Percentiles rank a stretch among this genome's conserved stretches.
Evolutionary conservation across 2,797 vertebrate species (phyloP).

Genomic region (Siniperca obscura): DNA sequence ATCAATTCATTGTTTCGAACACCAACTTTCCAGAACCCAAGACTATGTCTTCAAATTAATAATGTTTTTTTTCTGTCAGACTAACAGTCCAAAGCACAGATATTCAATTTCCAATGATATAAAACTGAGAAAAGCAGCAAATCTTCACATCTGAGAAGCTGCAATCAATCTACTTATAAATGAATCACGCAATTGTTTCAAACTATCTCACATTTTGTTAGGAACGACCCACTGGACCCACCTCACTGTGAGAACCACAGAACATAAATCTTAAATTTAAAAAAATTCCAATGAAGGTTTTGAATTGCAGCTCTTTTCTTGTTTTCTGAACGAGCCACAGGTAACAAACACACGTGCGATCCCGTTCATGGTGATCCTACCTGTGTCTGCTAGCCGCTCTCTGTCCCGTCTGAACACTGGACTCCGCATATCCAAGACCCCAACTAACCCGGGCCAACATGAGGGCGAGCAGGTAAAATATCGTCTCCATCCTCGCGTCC

Average conservation of each 20-base stretch:
- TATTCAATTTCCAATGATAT: background rate
- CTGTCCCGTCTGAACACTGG: conserved; percentile 66
- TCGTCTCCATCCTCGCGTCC: conserved; percentile 61
- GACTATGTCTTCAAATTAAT: background rate
- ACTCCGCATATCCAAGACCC: conserved; percentile 73
- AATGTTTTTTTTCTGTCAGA: background rate
- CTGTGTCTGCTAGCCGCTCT: conserved; percentile 86
- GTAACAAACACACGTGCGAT: background rate
- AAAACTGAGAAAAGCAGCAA: background rate
- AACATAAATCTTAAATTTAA: background rate
- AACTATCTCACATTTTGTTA: background rate
- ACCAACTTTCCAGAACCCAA: background rate
- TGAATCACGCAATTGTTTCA: background rate
- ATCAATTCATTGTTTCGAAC: background rate
- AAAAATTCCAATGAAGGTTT: background rate
- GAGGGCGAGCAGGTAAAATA: conserved; percentile 67
- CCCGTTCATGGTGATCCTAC: conserved; percentile 50
- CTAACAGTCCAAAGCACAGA: background rate
- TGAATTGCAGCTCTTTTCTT: background rate
- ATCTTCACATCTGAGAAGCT: background rate
- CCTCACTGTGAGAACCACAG: conserved; percentile 11
- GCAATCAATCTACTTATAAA: background rate
- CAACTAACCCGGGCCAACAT: conserved; percentile 31
- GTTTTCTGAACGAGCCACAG: background rate
- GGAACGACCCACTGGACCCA: background rate